phyloP scores from a whole-genome alignment of 2,888 invertebrate species.

The Atethmia centrago region DNA sequence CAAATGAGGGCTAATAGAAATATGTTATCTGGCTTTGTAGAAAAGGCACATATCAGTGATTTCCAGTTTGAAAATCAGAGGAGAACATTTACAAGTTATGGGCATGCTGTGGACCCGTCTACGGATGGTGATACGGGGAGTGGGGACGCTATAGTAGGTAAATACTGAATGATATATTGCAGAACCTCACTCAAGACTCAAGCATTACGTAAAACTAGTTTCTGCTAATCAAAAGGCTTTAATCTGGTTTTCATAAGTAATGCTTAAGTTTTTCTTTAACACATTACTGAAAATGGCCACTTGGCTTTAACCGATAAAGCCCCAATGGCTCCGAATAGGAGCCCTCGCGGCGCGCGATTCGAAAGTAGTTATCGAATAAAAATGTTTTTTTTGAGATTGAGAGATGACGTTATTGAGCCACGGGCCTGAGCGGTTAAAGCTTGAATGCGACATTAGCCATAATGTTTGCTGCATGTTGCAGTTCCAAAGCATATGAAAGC shows the following conservation, averaged over 20 bases:
- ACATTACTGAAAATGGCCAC: neutral
- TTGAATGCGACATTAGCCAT: neutral
- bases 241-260: neutral
- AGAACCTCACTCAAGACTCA: neutral
- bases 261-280: neutral
- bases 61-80: constrained; percentile 99
- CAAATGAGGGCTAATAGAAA: constrained; percentile 97
- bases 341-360: no score
- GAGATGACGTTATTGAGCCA: no score
- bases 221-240: neutral
- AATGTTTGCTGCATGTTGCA: neutral
- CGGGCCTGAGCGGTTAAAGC: no score
- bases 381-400: no score
- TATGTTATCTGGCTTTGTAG: constrained; percentile 98
- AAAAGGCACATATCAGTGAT: constrained; percentile 98
- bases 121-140: constrained; percentile 90
- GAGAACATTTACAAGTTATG: constrained; percentile 98
- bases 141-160: constrained; percentile 88
- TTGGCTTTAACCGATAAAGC: no score
- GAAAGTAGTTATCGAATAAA: no score
- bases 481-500: neutral
- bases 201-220: neutral
- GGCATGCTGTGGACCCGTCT: constrained; percentile 98
- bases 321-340: no score
- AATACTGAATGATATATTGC: constrained; percentile 50